A percentile compares a stretch with the other conserved stretches of the same genome.
phyloP scores from a whole-genome alignment of 2,113 vertebrate species.

The Eurypyga helias region DNA sequence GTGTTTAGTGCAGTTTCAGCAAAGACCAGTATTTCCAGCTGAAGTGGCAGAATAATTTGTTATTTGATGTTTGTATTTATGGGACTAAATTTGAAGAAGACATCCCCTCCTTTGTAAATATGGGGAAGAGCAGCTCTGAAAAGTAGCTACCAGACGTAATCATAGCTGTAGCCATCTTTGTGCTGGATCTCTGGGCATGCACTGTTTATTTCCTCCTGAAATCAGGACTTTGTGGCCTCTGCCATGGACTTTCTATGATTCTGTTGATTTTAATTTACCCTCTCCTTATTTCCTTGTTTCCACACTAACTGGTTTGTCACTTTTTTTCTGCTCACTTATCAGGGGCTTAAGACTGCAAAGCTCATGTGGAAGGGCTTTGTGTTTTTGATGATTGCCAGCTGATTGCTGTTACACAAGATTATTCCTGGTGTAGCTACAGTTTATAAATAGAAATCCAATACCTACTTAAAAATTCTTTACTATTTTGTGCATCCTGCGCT shows the following conservation, averaged over 20 bases:
- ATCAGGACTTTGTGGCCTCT: background rate
- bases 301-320: background rate
- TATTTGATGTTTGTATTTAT: background rate
- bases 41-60: background rate
- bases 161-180: background rate
- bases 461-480: background rate
- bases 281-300: background rate
- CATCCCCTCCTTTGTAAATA: background rate
- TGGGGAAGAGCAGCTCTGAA: background rate
- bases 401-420: background rate
- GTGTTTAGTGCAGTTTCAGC: background rate
- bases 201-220: background rate
- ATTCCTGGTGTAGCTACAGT: background rate
- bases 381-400: background rate
- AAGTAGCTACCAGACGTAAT: background rate
- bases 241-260: background rate
- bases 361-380: background rate
- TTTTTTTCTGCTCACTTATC: background rate
- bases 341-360: background rate
- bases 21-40: background rate
- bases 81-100: background rate
- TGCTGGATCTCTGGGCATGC: background rate
- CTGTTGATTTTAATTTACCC: background rate
- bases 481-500: background rate
- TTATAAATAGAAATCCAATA: background rate